Evolutionary conservation across 2,797 vertebrate genomes (phyloP), one percentile per base, ranked within the genome.

Genomic region (Tauraco hartlaubi): DNA sequence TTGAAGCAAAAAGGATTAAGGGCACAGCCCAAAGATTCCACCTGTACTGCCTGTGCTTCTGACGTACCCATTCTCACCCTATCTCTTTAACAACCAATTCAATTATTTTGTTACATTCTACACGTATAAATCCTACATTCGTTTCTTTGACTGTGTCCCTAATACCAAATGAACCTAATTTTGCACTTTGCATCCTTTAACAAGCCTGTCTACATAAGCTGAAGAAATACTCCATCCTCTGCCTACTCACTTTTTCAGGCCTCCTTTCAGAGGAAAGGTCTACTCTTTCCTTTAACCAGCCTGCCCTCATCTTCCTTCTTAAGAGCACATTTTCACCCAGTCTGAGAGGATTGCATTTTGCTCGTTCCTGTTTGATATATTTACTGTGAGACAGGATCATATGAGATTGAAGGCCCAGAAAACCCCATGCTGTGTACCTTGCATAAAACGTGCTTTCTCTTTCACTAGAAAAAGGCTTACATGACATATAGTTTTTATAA

Each of bases 401-500:
- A 66, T 54, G 68, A 94, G 90, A 92, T 2, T 92, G 94, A 92
- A 95, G 88, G 84, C 82, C 78, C 49, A 81, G 77, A 93, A 92
- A 88, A 69, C 77, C 77, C 71, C 77, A 91, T 80, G 90, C 95
- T 92, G 90, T 48, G 93, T 80, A 85, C 66, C 87, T 64, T 79
- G 88, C 87, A 91, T 90, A 95, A 95, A 94, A 81, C 44, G 55
- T 88, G 76, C 86, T 84, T 91, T 78, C 85, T 80, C 44, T 92
- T 76, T 67, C 25, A 52, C 59, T 79, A 86, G 77, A 92, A 94
- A 96, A 95, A 92, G 26, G 84, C 94, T 96, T 95, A 94, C 86
- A 94, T 91, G 91, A 94, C 92, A 91, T 58, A 55, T 59, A 71
- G 77, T 93, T 94, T 91, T 95, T 86, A 96, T 90, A 96, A 96